Conservation (phyloP, 2,888 invertebrate genomes). For the Drosophila anomelani region DNA sequence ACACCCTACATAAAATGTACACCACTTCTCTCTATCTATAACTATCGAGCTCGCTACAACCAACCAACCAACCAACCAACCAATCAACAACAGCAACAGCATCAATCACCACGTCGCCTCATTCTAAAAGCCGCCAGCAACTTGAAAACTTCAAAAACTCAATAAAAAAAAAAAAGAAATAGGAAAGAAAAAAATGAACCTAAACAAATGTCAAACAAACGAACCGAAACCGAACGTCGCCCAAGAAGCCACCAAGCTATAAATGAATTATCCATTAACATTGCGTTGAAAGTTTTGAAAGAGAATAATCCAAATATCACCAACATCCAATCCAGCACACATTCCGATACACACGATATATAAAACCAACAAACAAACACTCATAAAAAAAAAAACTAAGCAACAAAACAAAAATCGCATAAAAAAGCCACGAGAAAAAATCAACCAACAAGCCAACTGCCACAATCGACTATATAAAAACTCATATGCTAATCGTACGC, state of each 20-base stretch:
- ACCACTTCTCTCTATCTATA: conserved; percentile 46
- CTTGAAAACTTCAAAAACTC: conserved; percentile 22
- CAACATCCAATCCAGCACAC: conserved; percentile 41
- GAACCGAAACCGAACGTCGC: conserved; percentile 40
- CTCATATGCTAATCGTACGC: conserved; percentile 52
- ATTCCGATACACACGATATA: conserved; percentile 30
- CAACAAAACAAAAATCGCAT: conserved; percentile 18
- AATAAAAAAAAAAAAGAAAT: not conserved
- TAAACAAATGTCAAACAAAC: conserved; percentile 33
- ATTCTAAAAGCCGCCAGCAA: conserved; percentile 55
- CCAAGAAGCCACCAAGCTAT: conserved; percentile 47
- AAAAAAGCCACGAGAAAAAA: conserved; percentile 11
- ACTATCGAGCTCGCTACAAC: conserved; percentile 57
- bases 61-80: conserved; percentile 47
- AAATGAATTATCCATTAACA: conserved; percentile 52
- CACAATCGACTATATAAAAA: conserved; percentile 45
- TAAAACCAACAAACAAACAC: conserved; percentile 34
- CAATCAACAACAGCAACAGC: conserved; percentile 55
- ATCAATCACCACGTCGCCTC: conserved; percentile 69
- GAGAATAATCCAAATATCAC: conserved; percentile 44
- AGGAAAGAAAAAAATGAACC: conserved; percentile 15
- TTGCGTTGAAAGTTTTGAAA: conserved; percentile 48
- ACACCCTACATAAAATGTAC: conserved; percentile 56
- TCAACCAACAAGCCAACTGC: conserved; percentile 17
- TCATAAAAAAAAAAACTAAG: conserved; percentile 32